These are phyloP conservation scores for Empis stercorea DNA, from an alignment of 2,888 invertebrate genomes.

Conservation along the genomic window DNA sequence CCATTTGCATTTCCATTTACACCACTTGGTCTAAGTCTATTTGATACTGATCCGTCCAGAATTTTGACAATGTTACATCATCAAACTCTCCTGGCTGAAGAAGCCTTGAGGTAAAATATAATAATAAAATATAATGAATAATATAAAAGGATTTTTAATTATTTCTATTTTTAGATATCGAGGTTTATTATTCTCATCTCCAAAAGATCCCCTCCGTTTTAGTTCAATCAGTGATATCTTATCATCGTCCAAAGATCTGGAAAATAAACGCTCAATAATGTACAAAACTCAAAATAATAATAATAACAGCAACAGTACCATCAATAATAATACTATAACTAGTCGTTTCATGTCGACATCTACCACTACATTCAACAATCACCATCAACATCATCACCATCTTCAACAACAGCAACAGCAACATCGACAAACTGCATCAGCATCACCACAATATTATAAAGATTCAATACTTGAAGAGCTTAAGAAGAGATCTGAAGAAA, in stretches of 20 bases:
- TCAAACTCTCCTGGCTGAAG: constrained; percentile 36
- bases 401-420: constrained; percentile 13
- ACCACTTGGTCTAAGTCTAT: constrained; percentile 35
- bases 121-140: too few species aligned
- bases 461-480: constrained; percentile 17
- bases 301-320: constrained; percentile 19
- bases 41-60: constrained; percentile 41
- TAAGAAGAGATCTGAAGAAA: constrained; percentile 21
- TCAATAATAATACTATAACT: constrained; percentile 5
- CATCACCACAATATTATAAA: constrained; percentile 26
- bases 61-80: constrained; percentile 42
- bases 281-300: constrained; percentile 10
- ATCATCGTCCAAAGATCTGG: constrained; percentile 29
- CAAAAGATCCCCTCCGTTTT: constrained; percentile 32
- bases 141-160: too few species aligned
- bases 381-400: constrained; percentile 17
- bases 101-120: constrained; percentile 32
- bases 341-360: background rate
- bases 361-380: constrained; percentile 9
- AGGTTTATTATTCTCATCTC: constrained; percentile 28
- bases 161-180: constrained; percentile 25
- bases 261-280: constrained; percentile 13
- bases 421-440: constrained; percentile 20
- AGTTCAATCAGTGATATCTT: constrained; percentile 33
- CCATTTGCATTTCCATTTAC: constrained; percentile 46